phyloP scores from a whole-genome alignment of 2,888 invertebrate species.

The Apoderus coryli region DNA sequence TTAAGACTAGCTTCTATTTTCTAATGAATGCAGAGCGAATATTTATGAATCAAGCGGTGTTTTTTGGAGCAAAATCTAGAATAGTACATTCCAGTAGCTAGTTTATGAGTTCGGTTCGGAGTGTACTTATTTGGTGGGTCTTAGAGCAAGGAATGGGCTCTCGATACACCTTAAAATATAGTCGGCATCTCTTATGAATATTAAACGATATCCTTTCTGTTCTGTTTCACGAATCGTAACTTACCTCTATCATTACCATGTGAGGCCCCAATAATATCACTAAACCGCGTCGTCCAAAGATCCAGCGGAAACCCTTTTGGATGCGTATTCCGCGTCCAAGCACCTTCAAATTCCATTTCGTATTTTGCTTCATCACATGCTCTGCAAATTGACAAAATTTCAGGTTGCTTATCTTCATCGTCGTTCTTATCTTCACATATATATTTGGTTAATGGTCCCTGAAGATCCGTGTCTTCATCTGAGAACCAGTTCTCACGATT shows the following conservation, averaged over 20 bases:
- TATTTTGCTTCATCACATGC: constrained; percentile 95
- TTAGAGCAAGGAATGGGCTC: no score
- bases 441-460: constrained; percentile 46
- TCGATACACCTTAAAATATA: no score
- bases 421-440: constrained; percentile 53
- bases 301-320: constrained; percentile 87
- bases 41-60: no score
- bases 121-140: no score
- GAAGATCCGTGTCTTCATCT: constrained; percentile 39
- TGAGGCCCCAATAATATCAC: constrained; percentile 88
- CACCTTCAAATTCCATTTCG: constrained; percentile 76
- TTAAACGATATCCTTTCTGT: no score
- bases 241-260: constrained; percentile 60
- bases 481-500: constrained; percentile 61
- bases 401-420: constrained; percentile 44
- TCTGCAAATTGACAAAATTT: constrained; percentile 60
- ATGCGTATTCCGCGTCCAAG: constrained; percentile 89
- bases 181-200: no score
- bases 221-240: no score
- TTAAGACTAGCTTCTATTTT: no score
- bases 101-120: no score
- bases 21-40: no score
- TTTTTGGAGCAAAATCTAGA: constrained; percentile 6
- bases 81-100: constrained; percentile 4
- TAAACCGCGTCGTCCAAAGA: constrained; percentile 76